Percentiles rank a stretch among this genome's conserved stretches.
Evolutionary conservation across 2,888 invertebrate genomes (phyloP).

Genomic region (Cryptocheilus praepositus): DNA sequence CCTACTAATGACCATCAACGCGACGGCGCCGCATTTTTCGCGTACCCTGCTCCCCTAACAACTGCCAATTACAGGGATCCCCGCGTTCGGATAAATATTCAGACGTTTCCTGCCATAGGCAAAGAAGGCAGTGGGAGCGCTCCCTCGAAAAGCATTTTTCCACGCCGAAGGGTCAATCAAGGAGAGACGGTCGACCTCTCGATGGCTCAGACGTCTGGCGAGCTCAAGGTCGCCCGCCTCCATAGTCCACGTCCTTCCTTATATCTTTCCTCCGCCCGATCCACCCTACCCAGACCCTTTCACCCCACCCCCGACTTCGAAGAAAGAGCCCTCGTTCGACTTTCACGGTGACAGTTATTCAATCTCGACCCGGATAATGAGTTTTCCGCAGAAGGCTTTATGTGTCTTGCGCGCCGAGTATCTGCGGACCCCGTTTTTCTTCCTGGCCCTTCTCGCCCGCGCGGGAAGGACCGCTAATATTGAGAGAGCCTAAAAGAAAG

Average conservation of each 20-base stretch:
- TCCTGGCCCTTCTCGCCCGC: too few relatives aligned
- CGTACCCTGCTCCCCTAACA: not conserved
- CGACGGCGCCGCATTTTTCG: too few relatives aligned
- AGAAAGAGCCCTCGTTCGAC: constrained; percentile 19
- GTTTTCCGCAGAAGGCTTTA: constrained; percentile 30
- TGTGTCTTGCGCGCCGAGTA: not conserved
- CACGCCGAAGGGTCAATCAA: not conserved
- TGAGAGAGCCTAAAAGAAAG: too few relatives aligned
- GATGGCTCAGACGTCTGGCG: constrained; percentile 25
- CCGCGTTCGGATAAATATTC: too few relatives aligned
- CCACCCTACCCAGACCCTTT: constrained; percentile 10
- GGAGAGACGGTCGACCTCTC: constrained; percentile 9
- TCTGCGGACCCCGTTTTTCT: too few relatives aligned
- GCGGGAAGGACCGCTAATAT: too few relatives aligned
- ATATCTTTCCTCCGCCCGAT: constrained; percentile 17
- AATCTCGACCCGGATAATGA: constrained; percentile 37
- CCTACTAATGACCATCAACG: too few relatives aligned
- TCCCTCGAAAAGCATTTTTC: too few relatives aligned
- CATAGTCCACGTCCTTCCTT: constrained; percentile 4
- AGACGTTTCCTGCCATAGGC: too few relatives aligned
- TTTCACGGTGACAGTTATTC: constrained; percentile 39
- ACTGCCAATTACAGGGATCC: not conserved
- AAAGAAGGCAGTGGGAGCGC: too few relatives aligned
- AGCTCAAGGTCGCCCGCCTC: constrained; percentile 28
- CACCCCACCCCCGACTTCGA: not conserved